phyloP scores from a whole-genome alignment of 1,140 invertebrate genomes.

The Temnothorax curvispinosus region DNA sequence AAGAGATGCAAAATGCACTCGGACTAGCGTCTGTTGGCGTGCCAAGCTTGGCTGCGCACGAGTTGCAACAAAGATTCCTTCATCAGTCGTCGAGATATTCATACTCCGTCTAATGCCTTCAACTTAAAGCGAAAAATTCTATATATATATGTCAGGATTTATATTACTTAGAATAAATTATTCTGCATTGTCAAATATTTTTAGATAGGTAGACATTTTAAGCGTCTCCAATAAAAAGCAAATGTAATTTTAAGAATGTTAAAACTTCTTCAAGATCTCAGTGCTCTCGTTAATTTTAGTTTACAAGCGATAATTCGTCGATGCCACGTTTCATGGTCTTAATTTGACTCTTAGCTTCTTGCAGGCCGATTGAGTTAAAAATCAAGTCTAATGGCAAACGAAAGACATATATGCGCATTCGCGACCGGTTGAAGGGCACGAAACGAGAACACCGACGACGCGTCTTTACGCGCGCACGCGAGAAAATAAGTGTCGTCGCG shows the following conservation, averaged over 20 bases:
- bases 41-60: conserved; percentile 49
- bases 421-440: conserved; percentile 10
- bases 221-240: not conserved
- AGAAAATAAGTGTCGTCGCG: conserved; percentile 44
- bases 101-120: conserved; percentile 52
- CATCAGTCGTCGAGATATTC: conserved; percentile 63
- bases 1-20: conserved; percentile 65
- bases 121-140: not conserved
- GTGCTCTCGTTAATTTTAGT: too few species aligned
- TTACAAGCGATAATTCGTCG: not conserved
- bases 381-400: conserved; percentile 38
- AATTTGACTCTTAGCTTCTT: not conserved
- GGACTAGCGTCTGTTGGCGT: conserved; percentile 63
- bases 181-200: not conserved
- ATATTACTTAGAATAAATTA: not conserved
- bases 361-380: conserved; percentile 4
- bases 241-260: not conserved
- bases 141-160: not conserved
- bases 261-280: not conserved
- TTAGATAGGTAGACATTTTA: not conserved
- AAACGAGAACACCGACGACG: conserved; percentile 41
- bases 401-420: conserved; percentile 54
- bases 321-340: not conserved
- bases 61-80: conserved; percentile 69
- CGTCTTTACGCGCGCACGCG: not conserved